Evolutionary conservation across 2,797 vertebrate species (phyloP), one percentile per base, ranked within the genome.

Genomic region (Siniperca undulata): DNA sequence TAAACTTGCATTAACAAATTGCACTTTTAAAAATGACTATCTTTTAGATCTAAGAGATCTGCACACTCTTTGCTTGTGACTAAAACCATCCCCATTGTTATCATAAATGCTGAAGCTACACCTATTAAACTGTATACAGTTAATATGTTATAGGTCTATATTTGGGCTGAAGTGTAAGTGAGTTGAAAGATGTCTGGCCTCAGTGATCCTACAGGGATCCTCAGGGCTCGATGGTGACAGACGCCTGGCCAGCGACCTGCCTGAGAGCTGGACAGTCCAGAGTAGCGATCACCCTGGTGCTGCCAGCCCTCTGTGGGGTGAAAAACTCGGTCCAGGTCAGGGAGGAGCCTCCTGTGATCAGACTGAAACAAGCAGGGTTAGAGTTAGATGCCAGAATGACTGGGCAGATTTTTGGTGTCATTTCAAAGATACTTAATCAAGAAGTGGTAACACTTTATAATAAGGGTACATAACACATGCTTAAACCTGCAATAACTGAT

Each of bases 211-310:
- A n/a, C 20, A 1, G 36, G 3, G 46, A 17, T 70, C 44, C 68
- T 91, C 85, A 94, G 77, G 90, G 60, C 27, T 61, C 0, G 27
- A 94, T 58, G 42, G 34, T 90, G 85, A 94, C 0, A 3, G 86
- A 17, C 0, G 42, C 84, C 83, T 85, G 75, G 75, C 94, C 94
- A 0, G 19, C 6, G 24, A 94, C 92, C 89, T 95, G 92, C 38
- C 92, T 94, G 86, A 98, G 89, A 69, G 94, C 89, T 24, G 96
- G 74, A 66, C 95, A 97, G 89, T 95, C 97, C 92, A 98, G 90
- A 53, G 95, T 97, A 62, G 95, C 97, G 34, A 98, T 96, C 89
- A 98, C 55, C 88, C 96, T 96, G 85, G 94, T 94, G 27, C 22
- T 75, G 0, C 97, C 97, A 0, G 93, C 27, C 50, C 92, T 88